Evolutionary conservation across 2,113 vertebrate species (phyloP).

Genomic region (Synodontis membranacea): DNA sequence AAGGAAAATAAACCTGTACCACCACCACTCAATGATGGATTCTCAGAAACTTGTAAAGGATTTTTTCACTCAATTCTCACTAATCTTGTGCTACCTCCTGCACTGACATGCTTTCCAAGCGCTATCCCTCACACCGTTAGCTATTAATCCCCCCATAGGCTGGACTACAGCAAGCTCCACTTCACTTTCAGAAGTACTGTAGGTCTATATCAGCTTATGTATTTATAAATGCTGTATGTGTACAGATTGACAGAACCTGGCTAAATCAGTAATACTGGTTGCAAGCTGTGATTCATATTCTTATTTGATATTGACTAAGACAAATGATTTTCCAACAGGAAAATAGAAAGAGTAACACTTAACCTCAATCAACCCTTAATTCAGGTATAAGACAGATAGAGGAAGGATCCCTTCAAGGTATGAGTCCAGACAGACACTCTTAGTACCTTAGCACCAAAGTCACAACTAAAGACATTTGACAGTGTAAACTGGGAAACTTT

Average conservation of each 20-base stretch:
- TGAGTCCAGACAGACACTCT: not conserved
- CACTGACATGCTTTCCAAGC: not conserved
- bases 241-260: not conserved
- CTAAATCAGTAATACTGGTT: not conserved
- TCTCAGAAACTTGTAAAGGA: not conserved
- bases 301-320: not conserved
- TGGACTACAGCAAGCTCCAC: not conserved
- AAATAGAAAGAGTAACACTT: not conserved
- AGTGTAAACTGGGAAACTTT: too few species aligned
- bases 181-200: not conserved
- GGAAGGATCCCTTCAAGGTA: not conserved
- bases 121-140: not conserved
- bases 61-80: not conserved
- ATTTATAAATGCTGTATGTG: not conserved
- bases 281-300: not conserved
- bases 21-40: not conserved
- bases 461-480: too few species aligned
- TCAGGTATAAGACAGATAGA: not conserved
- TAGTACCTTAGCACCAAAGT: too few species aligned
- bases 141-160: not conserved
- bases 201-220: not conserved
- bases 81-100: not conserved
- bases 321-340: not conserved
- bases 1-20: not conserved
- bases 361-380: not conserved